These are phyloP conservation scores for Eolophus roseicapilla DNA, from an alignment of 2,113 vertebrate species.

Conservation along the genomic window DNA sequence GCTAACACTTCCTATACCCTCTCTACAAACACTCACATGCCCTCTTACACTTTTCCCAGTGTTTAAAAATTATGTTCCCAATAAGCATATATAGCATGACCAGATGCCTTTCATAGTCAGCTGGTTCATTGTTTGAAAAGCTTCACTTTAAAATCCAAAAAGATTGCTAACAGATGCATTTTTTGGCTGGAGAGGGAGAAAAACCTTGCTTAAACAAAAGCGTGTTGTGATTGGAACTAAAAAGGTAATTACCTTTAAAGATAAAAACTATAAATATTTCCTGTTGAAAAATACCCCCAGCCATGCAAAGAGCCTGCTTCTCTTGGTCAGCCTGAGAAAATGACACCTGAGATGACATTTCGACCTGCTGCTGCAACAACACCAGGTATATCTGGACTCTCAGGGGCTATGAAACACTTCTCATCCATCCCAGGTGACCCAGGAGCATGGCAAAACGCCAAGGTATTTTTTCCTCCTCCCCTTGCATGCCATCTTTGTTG, in stretches of 20 bases:
- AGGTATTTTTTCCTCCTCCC: slow-evolving; percentile 4
- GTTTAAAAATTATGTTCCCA: slow-evolving; percentile 71
- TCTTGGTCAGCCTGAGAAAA: not conserved
- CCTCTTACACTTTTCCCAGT: slow-evolving; percentile 55
- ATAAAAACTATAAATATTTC: slow-evolving; percentile 75
- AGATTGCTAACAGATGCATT: slow-evolving; percentile 81
- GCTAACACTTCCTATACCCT: not conserved
- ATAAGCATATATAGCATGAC: slow-evolving; percentile 72
- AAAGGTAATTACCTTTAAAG: slow-evolving; percentile 76
- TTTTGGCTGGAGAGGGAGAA: slow-evolving; percentile 69
- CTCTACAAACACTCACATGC: not conserved
- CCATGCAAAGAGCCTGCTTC: slow-evolving; percentile 3
- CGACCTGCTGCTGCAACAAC: not conserved
- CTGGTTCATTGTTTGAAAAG: slow-evolving; percentile 76
- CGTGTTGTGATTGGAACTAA: slow-evolving; percentile 75
- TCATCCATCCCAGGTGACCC: not conserved
- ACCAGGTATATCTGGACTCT: slow-evolving; percentile 6
- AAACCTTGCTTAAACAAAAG: slow-evolving; percentile 74
- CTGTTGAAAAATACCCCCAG: slow-evolving; percentile 66
- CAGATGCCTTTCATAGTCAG: slow-evolving; percentile 76
- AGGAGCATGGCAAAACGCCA: slow-evolving; percentile 1
- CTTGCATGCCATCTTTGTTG: not conserved
- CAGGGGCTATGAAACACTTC: not conserved
- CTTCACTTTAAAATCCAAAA: slow-evolving; percentile 68
- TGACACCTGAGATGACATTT: not conserved